Base-by-base conservation (phyloP, 1,140 invertebrate species). In the Oncopodura yosiiana region DNA sequence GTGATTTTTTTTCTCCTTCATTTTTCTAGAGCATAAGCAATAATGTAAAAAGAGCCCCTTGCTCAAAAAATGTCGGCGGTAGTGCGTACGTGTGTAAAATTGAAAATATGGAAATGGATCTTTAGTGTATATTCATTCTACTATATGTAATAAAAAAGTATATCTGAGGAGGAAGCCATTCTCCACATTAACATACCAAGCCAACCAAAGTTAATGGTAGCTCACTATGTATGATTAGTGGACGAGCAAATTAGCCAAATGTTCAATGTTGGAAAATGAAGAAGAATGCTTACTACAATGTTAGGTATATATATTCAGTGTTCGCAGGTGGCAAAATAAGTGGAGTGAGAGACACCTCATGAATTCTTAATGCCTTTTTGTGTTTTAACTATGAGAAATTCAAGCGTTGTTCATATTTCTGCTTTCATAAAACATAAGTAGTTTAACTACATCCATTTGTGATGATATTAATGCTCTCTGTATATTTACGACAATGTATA, bases 261-360 rank as follows among this genome's bases (percentile, higher is more conserved):
- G 46, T 49, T 49, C 46, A 49, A 49, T 49, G 46, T 14, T 5
- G 26, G 36, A 34, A 49, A 37, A 38, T 49, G 30, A 46, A 27
- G 44, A 30, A 26, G n/a, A 21, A 26, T 32, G 14, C 41, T 43
- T 6, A 19, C 23, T 24, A 9, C 18, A n/a, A n/a, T 24, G 41
- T 32, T 32, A 5, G 34, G 27, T 32, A 27, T 37, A 24, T 23
- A 12, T 26, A 32, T 2, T 29, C 42, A 44, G 16, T 38, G 46
- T 49, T n/a, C n/a, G 32, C 46, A 49, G 46, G 46, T 49, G 46
- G 46, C 46, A 38, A 49, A 49, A 49, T 49, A 49, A 24, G 34
- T 39, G 30, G 30, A n/a, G n/a, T 23, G 26, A 27, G 36, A 49
- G 46, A 49, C 46, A 49, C 32, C 46, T 49, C 46, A 49, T 37